Evolutionary conservation across 1,140 invertebrate genomes (phyloP).

Genomic region (Pygmarrhopalites habei): DNA sequence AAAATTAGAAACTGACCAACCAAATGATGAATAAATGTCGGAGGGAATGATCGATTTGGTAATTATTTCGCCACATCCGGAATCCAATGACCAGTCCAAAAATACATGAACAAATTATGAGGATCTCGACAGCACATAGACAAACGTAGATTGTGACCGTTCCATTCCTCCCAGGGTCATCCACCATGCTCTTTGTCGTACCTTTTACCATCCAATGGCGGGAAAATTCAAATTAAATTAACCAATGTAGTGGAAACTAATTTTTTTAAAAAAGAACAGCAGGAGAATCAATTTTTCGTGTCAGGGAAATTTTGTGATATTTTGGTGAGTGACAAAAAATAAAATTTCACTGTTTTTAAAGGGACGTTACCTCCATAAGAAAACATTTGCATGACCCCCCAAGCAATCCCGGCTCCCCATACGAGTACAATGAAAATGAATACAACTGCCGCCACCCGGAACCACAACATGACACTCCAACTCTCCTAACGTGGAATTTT

Average conservation of each 20-base stretch:
- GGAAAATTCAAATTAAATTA: too few relatives aligned
- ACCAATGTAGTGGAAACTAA: too few relatives aligned
- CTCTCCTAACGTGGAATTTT: too few relatives aligned
- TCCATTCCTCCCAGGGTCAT: constrained; percentile 24
- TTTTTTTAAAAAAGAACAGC: too few relatives aligned
- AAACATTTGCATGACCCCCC: constrained; percentile 6
- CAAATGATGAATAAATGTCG: constrained; percentile 22
- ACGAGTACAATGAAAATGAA: neutral
- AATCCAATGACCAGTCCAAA: constrained; percentile 25
- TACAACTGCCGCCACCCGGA: constrained; percentile 6
- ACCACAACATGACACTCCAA: constrained; percentile 33
- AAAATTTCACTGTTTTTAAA: too few relatives aligned
- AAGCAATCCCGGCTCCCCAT: neutral
- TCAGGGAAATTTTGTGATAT: too few relatives aligned
- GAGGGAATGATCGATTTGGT: constrained; percentile 30
- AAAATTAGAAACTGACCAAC: constrained; percentile 15
- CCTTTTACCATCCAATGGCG: too few relatives aligned
- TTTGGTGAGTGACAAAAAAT: too few relatives aligned
- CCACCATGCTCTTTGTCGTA: constrained; percentile 7
- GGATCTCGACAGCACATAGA: constrained; percentile 19
- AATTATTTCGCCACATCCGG: constrained; percentile 35
- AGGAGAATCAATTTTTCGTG: too few relatives aligned
- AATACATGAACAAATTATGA: neutral
- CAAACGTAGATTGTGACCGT: constrained; percentile 19
- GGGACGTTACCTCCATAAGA: neutral